These are phyloP conservation scores for Micronisus gabar DNA, from an alignment of 2,113 vertebrate species.

Conservation along the genomic window DNA sequence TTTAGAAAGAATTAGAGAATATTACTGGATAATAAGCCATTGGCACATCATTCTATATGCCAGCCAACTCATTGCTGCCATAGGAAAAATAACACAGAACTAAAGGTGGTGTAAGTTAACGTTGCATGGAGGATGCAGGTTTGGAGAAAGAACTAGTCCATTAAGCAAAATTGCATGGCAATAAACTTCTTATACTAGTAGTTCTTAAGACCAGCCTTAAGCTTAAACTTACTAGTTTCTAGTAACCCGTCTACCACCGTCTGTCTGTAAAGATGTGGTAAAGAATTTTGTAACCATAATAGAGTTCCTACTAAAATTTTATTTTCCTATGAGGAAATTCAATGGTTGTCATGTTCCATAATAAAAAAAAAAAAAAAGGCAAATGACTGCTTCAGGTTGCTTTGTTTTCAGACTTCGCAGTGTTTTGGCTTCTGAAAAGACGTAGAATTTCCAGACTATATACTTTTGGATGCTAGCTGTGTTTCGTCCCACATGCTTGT, in stretches of 20 bases:
- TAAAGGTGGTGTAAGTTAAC: not conserved
- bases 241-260: not conserved
- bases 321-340: not conserved
- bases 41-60: not conserved
- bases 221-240: not conserved
- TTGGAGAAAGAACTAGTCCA: not conserved
- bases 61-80: not conserved
- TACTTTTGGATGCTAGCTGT: not conserved
- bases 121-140: not conserved
- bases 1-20: not conserved
- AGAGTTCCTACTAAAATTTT: not conserved
- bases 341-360: not conserved
- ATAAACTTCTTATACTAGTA: not conserved
- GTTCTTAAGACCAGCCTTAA: not conserved
- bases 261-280: not conserved
- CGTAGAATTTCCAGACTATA: not conserved
- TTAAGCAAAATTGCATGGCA: not conserved
- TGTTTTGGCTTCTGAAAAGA: not conserved
- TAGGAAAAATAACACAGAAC: not conserved
- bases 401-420: not conserved
- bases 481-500: not conserved
- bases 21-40: not conserved
- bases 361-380: not conserved
- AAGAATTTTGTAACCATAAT: not conserved
- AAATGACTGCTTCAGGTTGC: not conserved